Percentiles rank a stretch among this genome's conserved stretches.
These are phyloP conservation scores for Salvelinus namaycush DNA, from an alignment of 2,113 vertebrate species.

Conservation along the genomic window DNA sequence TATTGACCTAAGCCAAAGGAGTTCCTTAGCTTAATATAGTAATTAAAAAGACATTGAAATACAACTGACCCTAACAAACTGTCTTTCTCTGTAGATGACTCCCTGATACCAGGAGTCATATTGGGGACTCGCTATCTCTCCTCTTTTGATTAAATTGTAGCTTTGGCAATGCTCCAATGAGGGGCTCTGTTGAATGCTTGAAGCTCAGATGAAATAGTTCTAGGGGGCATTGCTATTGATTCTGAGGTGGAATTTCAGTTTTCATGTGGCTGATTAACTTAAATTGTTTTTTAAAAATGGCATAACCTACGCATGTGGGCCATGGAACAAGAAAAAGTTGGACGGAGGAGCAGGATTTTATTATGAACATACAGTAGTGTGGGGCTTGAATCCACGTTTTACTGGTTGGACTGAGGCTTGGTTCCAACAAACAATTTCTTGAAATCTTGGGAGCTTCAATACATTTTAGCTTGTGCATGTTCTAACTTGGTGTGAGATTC, in stretches of 20 bases:
- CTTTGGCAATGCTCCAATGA: constrained; percentile 29
- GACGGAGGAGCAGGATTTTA: constrained; percentile 31
- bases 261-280: constrained; percentile 60
- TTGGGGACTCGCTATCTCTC: not conserved
- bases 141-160: constrained; percentile 36
- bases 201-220: constrained; percentile 18
- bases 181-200: constrained; percentile 17
- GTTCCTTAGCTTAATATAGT: not conserved
- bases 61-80: constrained; percentile 20
- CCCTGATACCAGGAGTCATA: constrained; percentile 5
- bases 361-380: constrained; percentile 40
- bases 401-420: constrained; percentile 28
- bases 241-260: constrained; percentile 61
- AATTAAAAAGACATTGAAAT: constrained; percentile 11
- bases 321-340: constrained; percentile 47
- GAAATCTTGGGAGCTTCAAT: constrained; percentile 12
- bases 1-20: not conserved
- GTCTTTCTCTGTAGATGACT: constrained; percentile 18
- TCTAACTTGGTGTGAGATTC: not conserved
- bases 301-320: constrained; percentile 50
- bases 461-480: constrained; percentile 15
- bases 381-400: constrained; percentile 3
- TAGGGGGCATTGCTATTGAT: constrained; percentile 46
- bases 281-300: constrained; percentile 60
- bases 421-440: constrained; percentile 30